Evolutionary conservation across 2,888 invertebrate genomes (phyloP), one percentile per base, ranked within the genome.

Genomic region (Marasmarcha lunaedactyla): DNA sequence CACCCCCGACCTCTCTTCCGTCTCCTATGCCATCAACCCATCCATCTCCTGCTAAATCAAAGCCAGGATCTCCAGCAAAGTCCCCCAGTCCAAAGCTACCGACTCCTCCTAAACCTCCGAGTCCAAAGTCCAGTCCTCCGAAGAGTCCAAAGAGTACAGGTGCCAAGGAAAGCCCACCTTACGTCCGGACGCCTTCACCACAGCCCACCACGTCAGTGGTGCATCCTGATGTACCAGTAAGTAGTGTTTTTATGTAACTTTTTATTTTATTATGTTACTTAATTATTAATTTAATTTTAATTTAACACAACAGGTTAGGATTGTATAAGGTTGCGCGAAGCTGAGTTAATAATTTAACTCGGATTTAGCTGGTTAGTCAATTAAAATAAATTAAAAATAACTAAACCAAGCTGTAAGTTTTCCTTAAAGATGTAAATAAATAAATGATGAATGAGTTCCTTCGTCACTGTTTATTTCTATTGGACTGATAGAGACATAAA

Each of bases 141-240:
- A 30, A 30, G 20, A 20, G 4, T 20, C 20, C 20, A 20, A 30
- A 30, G 20, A 20, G 4, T 20, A 3, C 20, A 20, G 3, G 4
- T 20, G 4, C 20, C 4, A 20, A 20, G 7, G 20, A 7, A 20
- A 20, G 20, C 7, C 20, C 20, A 20, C 20, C 20, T 3, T 5
- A 20, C 4, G 3, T 7, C 4, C 3, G 20, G 13, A 12, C 34
- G 4, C 4, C 52, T 1, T 58, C 68, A 2, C 66, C 71, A 2
- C 49, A 53, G 33, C 61, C 62, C 12, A 52, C 65, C 0, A 55
- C 54, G 6, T 55, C 68, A 39, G 45, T 45, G 39, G 42, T 44
- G 20, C 20, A 3, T 11, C 12, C 41, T 27, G 44, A 43, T 33
- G 45, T 50, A 42, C 42, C 47, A 33, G 47, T 47, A 33, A 45